These are phyloP conservation scores for Chalcis sispes DNA, from an alignment of 2,888 invertebrate genomes.

Conservation along the genomic window DNA sequence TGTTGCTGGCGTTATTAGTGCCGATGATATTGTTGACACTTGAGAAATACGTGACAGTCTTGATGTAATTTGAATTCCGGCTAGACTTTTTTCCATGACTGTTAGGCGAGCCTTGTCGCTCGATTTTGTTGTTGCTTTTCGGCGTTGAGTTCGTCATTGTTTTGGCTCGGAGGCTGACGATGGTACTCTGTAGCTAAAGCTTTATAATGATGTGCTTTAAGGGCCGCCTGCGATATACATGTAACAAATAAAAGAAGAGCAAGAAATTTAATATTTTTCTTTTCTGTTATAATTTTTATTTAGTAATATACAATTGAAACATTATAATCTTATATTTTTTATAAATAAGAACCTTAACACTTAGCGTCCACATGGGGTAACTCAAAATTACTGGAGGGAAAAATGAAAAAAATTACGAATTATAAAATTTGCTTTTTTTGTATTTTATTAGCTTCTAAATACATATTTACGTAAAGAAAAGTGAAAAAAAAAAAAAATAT, in stretches of 20 bases:
- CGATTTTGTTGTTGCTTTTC: constrained; percentile 70
- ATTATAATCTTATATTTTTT: too few relatives aligned
- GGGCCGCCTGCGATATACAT: constrained; percentile 24
- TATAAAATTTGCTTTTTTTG: too few relatives aligned
- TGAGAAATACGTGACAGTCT: constrained; percentile 51
- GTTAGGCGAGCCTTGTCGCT: constrained; percentile 71
- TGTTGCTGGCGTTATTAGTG: not conserved
- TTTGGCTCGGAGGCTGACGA: constrained; percentile 57
- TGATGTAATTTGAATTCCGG: constrained; percentile 46
- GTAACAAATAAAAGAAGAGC: not conserved
- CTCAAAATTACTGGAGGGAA: too few relatives aligned
- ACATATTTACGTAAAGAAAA: too few relatives aligned
- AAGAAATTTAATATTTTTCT: too few relatives aligned
- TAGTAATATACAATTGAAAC: too few relatives aligned
- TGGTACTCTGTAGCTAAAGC: not conserved
- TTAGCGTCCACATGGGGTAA: too few relatives aligned
- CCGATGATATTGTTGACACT: constrained; percentile 13
- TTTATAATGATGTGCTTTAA: not conserved
- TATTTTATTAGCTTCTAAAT: too few relatives aligned
- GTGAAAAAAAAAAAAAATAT: too few relatives aligned
- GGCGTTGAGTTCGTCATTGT: constrained; percentile 74
- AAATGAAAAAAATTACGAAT: too few relatives aligned
- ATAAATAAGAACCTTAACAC: too few relatives aligned
- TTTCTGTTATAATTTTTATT: too few relatives aligned
- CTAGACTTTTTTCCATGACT: constrained; percentile 62